phyloP scores from a whole-genome alignment of 2,888 invertebrate genomes.

The Chrysolina americana region DNA sequence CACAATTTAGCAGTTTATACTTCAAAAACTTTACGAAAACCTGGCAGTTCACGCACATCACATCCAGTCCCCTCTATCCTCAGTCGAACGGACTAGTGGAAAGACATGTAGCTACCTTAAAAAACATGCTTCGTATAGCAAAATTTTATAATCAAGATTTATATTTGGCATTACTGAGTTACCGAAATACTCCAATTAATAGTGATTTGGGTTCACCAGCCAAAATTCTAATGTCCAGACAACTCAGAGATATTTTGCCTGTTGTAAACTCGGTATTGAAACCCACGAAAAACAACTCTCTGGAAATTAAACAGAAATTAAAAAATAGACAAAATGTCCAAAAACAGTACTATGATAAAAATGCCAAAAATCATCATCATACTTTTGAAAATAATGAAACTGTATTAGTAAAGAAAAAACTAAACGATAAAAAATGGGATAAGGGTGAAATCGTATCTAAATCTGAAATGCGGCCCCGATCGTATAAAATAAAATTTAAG shows the following conservation, averaged over 20 bases:
- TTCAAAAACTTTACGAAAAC: too few relatives aligned
- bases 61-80: slow-evolving; percentile 3
- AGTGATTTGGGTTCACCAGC: background rate
- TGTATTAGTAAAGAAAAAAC: background rate
- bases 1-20: too few relatives aligned
- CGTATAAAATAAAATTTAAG: too few relatives aligned
- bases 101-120: background rate
- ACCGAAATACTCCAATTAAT: background rate
- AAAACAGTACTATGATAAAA: background rate
- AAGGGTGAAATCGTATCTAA: background rate
- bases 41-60: too few relatives aligned
- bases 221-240: background rate
- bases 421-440: background rate
- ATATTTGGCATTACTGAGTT: background rate
- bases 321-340: background rate
- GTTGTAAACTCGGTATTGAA: background rate
- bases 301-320: too few relatives aligned
- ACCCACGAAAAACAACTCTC: too few relatives aligned
- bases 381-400: slow-evolving; percentile 4
- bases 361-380: background rate
- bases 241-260: background rate
- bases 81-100: slow-evolving; percentile 4
- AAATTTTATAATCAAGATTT: background rate
- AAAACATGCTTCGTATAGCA: too few relatives aligned
- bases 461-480: too few relatives aligned